Evolutionary conservation across 2,797 vertebrate genomes (phyloP).

Genomic region (Odontamblyopus rebecca): DNA sequence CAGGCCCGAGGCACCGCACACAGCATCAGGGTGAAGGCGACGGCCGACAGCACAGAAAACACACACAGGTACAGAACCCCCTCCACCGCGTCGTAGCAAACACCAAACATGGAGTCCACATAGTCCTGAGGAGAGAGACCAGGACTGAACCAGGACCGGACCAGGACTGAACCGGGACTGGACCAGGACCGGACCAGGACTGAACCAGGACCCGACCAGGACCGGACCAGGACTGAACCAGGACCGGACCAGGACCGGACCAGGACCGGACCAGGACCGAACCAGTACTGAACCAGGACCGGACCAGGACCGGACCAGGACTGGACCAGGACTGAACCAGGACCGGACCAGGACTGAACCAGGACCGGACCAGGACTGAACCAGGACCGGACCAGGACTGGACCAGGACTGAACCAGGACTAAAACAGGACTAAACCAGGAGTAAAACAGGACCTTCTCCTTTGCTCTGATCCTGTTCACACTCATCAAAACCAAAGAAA

Average conservation of each 20-base stretch:
- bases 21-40: constrained; percentile 88
- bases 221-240: neutral
- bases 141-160: neutral
- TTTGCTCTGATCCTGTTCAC: neutral
- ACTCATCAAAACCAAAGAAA: neutral
- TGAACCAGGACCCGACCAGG: too few relatives aligned
- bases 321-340: too few relatives aligned
- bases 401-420: neutral
- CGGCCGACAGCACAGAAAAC: constrained; percentile 87
- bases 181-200: neutral
- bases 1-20: constrained; percentile 86
- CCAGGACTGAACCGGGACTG: neutral
- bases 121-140: constrained; percentile 83
- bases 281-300: neutral
- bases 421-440: neutral
- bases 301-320: neutral
- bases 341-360: neutral
- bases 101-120: constrained; percentile 88
- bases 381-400: neutral
- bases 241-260: neutral
- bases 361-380: neutral
- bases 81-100: constrained; percentile 94
- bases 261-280: neutral
- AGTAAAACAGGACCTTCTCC: neutral
- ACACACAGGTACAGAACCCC: constrained; percentile 91